Evolutionary conservation across 2,797 vertebrate genomes (phyloP), one percentile per base, ranked within the genome.

Genomic region (Argyrosomus regius): DNA sequence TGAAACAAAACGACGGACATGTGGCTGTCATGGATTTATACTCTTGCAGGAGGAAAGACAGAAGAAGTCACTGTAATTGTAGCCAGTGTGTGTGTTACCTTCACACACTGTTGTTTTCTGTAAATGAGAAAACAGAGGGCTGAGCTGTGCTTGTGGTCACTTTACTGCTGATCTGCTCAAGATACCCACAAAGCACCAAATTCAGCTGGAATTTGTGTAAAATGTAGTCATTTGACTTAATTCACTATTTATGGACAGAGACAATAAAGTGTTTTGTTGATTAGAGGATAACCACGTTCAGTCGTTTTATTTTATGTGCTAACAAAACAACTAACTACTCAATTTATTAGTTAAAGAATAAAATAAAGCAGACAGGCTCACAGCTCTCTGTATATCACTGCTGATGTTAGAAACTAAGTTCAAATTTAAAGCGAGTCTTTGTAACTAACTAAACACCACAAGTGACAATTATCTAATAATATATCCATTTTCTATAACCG

Each of bases 1-100:
- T 64, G 63, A 62, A 73, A 75, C 56, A 74, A 64, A 80, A 85
- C 59, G 45, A 68, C 62, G 58, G 78, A 60, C 53, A 69, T 57
- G 53, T 56, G 67, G 53, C 58, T 54, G n/a, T 18, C 65, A 3
- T 49, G 58, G 72, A 69, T 80, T 77, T 81, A 64, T 56, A 17
- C 28, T 48, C 52, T 39, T 54, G 31, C n/a, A 43, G 65, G 48
- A 35, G 22, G 43, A 64, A 18, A 45, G 41, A 62, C 22, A 64
- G 16, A 6, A 24, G 22, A 4, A 17, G 17, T 45, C n/a, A 35
- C 2, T 35, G 18, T 5, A 6, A 31, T 9, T 46, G 31, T 22
- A n/a, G 24, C 10, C 11, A 18, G 54, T 59, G 31, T 59, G 35
- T 61, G 35, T 61, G 39, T 46, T 17, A 10, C 43, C 22, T 64